These are phyloP conservation scores for Aphidius colemani DNA, from an alignment of 2,888 invertebrate genomes.

Conservation along the genomic window DNA sequence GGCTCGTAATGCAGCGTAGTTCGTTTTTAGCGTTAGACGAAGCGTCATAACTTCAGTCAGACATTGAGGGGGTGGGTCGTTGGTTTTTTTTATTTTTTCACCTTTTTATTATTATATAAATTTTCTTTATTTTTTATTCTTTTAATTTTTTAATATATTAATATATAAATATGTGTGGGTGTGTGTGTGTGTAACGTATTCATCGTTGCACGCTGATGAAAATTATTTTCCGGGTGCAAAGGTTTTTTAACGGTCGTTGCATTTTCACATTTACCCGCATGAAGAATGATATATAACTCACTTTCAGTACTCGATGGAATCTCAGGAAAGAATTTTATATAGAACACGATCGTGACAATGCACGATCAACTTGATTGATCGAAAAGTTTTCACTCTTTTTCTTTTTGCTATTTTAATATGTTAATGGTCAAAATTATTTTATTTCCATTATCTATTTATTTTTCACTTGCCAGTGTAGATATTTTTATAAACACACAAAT, in stretches of 20 bases:
- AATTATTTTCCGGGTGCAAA: conserved; percentile 30
- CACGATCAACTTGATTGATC: conserved; percentile 35
- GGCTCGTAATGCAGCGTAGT: conserved; percentile 21
- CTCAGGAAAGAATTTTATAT: conserved; percentile 33
- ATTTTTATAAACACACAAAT: too few species aligned
- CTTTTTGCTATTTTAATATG: too few species aligned
- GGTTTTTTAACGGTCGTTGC: conserved; percentile 21
- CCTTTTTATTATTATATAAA: conserved; percentile 21
- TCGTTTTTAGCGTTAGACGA: conserved; percentile 27
- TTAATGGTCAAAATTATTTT: too few species aligned
- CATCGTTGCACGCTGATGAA: conserved; percentile 22
- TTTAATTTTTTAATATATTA: too few species aligned
- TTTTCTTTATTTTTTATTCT: background rate
- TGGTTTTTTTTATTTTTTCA: conserved; percentile 21
- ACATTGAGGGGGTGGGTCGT: conserved; percentile 24
- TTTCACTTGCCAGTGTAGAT: too few species aligned
- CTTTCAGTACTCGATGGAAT: conserved; percentile 16
- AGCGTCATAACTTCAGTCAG: conserved; percentile 26
- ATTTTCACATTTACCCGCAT: conserved; percentile 23
- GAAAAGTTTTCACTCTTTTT: background rate
- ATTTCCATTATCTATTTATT: too few species aligned
- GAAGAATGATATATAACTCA: conserved; percentile 35
- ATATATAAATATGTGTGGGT: too few species aligned
- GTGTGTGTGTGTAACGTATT: background rate
- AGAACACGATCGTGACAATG: conserved; percentile 27